These are phyloP conservation scores for Ericerus pela DNA, from an alignment of 1,140 invertebrate species.

Conservation along the genomic window DNA sequence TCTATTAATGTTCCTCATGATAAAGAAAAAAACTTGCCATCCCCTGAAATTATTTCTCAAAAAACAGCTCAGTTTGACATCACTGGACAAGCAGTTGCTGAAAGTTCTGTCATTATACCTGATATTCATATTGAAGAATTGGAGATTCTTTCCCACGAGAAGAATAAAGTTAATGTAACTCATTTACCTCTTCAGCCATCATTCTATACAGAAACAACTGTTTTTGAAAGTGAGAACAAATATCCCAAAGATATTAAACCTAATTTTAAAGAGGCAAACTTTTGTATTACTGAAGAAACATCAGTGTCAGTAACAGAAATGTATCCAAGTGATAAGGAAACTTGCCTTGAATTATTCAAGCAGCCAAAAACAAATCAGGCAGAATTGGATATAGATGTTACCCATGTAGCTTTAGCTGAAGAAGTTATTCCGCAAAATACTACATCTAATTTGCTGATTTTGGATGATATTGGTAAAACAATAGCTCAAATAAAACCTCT, in stretches of 20 bases:
- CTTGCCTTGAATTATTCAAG: conserved; percentile 16
- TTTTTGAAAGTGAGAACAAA: conserved; percentile 26
- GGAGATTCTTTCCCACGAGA: conserved; percentile 18
- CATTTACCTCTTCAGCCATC: conserved; percentile 28
- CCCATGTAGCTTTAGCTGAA: conserved; percentile 28
- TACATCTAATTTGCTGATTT: too few species aligned
- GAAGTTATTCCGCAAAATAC: too few species aligned
- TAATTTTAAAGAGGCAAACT: conserved; percentile 17
- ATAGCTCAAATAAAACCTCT: neutral
- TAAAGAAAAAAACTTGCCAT: conserved; percentile 34
- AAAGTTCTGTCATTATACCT: conserved; percentile 29
- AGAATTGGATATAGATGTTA: conserved; percentile 15
- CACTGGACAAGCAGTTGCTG: conserved; percentile 31
- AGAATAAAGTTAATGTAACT: conserved; percentile 27
- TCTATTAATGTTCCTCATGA: conserved; percentile 32
- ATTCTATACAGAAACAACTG: conserved; percentile 24
- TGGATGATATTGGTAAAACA: conserved; percentile 24
- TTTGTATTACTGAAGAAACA: conserved; percentile 21
- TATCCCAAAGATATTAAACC: conserved; percentile 20
- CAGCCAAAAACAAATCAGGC: conserved; percentile 22
- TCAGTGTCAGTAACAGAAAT: conserved; percentile 26
- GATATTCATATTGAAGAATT: conserved; percentile 27
- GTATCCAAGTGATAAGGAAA: conserved; percentile 23
- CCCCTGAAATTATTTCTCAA: conserved; percentile 23
- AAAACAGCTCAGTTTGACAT: conserved; percentile 28